Base-by-base conservation (phyloP, 2,888 invertebrate genomes). In the Chloromyia formosa region DNA sequence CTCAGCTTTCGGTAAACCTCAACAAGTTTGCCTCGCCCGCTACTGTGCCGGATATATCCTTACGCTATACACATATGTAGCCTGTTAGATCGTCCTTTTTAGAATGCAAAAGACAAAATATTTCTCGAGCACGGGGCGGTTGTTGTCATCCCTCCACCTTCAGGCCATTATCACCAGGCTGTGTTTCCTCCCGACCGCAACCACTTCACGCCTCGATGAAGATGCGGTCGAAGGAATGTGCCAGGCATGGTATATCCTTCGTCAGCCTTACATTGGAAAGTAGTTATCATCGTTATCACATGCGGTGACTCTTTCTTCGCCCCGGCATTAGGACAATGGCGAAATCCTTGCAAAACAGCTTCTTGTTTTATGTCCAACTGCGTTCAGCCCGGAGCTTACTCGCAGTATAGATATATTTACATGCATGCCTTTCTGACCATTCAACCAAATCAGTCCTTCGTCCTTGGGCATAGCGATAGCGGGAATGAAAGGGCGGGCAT, bases 221-320 rank as follows among this genome's bases (percentile, higher is more conserved):
- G 66, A 66, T 49, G 66, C 49, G 49, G 66, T 66, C 35, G 7
- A 20, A 49, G 66, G 49, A 35, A 35, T 35, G n/a, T n/a, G 20
- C n/a, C 16, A 56, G 22, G 18, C 2, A 1, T 10, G 56, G 1
- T 18, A 18, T 56, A 4, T 20, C 22, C 20, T 16, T 56, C 16
- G 53, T 56, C 22, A 10, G 56, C 22, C 20, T 20, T 12, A 35
- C 49, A 66, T 66, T 49, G 66, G 45, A 66, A 66, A 66, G 49
- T 45, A 66, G 66, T 66, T 66, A 64, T 64, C 62, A 53, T 54
- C 53, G 69, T 56, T 69, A 71, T 58, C 71, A 58, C 71, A 71
- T 71, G 71, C 56, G 27, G 71, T 71, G 71, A 71, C 71, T 71
- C 71, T 71, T 71, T 58, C 49, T 66, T 66, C 27, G 27, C 10